Percentiles rank a stretch among this genome's conserved stretches.
Evolutionary conservation across 2,797 vertebrate species (phyloP).

Genomic region (Rachycentron canadum): DNA sequence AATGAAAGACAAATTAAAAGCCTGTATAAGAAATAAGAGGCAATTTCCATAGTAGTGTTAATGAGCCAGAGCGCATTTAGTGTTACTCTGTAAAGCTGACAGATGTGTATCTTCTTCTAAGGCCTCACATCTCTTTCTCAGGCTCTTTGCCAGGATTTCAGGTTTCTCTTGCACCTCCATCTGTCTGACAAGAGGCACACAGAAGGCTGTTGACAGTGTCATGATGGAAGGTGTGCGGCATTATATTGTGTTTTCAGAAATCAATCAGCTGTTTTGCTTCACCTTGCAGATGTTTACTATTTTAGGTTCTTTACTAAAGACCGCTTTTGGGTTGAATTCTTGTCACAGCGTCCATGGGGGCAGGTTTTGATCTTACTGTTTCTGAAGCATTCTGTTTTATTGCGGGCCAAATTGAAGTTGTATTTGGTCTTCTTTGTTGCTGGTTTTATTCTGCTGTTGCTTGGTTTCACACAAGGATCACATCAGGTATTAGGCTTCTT

Average conservation of each 20-base stretch:
- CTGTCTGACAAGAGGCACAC: conserved; percentile 29
- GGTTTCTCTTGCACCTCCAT: conserved; percentile 39
- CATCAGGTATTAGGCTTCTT: too few species aligned
- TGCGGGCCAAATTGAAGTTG: not conserved
- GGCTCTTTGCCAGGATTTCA: conserved; percentile 44
- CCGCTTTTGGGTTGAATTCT: not conserved
- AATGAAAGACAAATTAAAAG: conserved; percentile 65
- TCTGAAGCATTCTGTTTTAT: not conserved
- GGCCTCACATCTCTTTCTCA: conserved; percentile 39
- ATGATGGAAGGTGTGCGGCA: conserved; percentile 32
- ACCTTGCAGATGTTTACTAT: conserved; percentile 29
- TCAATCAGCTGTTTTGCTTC: conserved; percentile 43
- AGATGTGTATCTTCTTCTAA: conserved; percentile 62
- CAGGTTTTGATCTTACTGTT: not conserved
- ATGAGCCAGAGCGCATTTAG: conserved; percentile 71
- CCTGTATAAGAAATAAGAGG: conserved; percentile 59
- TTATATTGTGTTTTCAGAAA: conserved; percentile 27
- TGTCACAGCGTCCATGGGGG: not conserved
- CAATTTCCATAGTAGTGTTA: conserved; percentile 61
- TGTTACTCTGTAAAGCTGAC: conserved; percentile 61
- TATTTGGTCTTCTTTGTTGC: not conserved
- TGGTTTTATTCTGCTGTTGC: not conserved
- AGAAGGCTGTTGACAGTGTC: conserved; percentile 38
- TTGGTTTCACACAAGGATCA: too few species aligned
- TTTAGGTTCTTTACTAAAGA: not conserved